A percentile compares a stretch with the other conserved stretches of the same genome.
Evolutionary conservation across 1,140 invertebrate species (phyloP).

Genomic region (Daktulosphaira vitifoliae): DNA sequence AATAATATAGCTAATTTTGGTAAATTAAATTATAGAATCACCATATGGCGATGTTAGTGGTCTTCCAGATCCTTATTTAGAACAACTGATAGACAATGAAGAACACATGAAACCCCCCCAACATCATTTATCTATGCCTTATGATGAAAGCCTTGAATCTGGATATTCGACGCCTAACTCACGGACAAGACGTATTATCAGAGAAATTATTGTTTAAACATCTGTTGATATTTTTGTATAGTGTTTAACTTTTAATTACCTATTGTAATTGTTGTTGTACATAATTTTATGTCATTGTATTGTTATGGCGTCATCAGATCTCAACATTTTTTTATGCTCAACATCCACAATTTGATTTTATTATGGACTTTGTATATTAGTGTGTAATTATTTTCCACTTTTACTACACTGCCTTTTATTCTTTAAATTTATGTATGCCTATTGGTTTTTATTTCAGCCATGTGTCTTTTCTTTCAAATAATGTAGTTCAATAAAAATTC

Average conservation of each 20-base stretch:
- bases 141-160: constrained; percentile 84
- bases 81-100: constrained; percentile 57
- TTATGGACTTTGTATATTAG: constrained; percentile 11
- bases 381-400: background rate
- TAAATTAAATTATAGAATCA: constrained; percentile 57
- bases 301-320: constrained; percentile 30
- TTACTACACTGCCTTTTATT: constrained; percentile 23
- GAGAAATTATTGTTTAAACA: constrained; percentile 83
- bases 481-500: too few species aligned
- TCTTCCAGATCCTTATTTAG: constrained; percentile 75
- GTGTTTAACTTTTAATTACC: constrained; percentile 13
- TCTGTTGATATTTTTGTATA: background rate
- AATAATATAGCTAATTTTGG: constrained; percentile 20
- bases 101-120: constrained; percentile 52
- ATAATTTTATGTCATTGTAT: constrained; percentile 17
- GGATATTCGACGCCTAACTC: constrained; percentile 89
- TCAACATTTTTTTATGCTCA: constrained; percentile 28
- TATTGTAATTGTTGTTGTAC: constrained; percentile 12
- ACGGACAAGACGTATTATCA: constrained; percentile 75
- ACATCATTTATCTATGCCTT: constrained; percentile 73
- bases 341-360: constrained; percentile 20
- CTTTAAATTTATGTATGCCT: background rate
- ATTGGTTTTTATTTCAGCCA: too few species aligned
- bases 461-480: too few species aligned
- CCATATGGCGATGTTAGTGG: constrained; percentile 87